A percentile compares a stretch with the other conserved stretches of the same genome.
phyloP scores from a whole-genome alignment of 2,113 vertebrate genomes.

The Cervus canadensis region DNA sequence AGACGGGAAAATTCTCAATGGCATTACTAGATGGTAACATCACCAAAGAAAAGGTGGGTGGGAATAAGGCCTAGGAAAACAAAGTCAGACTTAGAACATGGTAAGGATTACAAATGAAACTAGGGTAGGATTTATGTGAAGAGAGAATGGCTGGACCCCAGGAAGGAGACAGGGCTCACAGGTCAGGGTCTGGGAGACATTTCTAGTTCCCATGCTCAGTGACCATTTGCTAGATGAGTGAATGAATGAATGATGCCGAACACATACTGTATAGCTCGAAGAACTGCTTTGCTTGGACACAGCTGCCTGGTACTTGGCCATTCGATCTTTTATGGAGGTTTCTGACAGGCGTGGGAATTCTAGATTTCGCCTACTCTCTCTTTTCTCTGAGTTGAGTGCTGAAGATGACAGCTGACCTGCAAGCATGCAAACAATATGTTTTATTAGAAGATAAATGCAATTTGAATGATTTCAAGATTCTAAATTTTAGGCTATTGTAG shows the following conservation, averaged over 20 bases:
- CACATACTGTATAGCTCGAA: slow-evolving; percentile 75
- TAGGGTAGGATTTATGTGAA: neutral
- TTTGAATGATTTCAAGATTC: neutral
- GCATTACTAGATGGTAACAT: neutral
- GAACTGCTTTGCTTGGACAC: slow-evolving; percentile 87
- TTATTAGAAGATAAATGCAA: neutral
- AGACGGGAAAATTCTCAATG: neutral
- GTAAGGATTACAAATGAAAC: neutral
- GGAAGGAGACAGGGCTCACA: neutral
- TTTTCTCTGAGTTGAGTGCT: slow-evolving; percentile 76
- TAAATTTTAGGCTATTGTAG: neutral
- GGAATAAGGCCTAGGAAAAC: neutral
- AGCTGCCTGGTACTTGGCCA: slow-evolving; percentile 96
- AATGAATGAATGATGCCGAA: neutral
- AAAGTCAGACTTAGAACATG: neutral
- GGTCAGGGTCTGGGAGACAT: neutral
- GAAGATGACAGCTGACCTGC: slow-evolving; percentile 75
- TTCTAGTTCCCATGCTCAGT: neutral
- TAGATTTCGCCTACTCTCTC: slow-evolving; percentile 72
- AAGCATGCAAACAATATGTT: slow-evolving; percentile 13
- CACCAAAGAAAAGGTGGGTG: neutral
- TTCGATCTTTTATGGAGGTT: slow-evolving; percentile 91
- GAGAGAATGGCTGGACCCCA: neutral
- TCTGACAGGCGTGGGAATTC: slow-evolving; percentile 85
- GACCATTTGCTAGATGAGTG: neutral